Conservation (phyloP, 1,140 invertebrate genomes). For the Apis florea region DNA sequence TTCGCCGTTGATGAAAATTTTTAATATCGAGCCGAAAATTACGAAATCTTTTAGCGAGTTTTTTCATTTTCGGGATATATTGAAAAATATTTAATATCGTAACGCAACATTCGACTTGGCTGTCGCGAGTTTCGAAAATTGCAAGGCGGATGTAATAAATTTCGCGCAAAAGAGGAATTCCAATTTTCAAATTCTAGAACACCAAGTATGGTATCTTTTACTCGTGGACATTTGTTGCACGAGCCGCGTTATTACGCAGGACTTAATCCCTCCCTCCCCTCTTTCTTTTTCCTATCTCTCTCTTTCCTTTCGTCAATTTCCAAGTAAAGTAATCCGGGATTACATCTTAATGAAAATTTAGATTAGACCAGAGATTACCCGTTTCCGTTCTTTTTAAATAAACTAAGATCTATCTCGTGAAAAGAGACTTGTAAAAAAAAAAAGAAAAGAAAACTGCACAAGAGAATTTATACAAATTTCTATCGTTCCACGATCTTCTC, state of each 20-base stretch:
- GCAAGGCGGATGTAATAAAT: neutral
- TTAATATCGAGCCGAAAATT: neutral
- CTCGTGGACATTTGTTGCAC: neutral
- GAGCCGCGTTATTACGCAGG: neutral
- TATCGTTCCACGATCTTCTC: too few species aligned
- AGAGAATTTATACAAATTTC: too few species aligned
- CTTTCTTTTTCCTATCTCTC: neutral
- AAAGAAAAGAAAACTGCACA: too few species aligned
- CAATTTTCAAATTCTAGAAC: neutral
- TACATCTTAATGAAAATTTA: neutral
- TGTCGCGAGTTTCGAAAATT: neutral
- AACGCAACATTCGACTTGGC: neutral
- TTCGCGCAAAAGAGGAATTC: neutral
- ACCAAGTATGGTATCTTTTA: neutral
- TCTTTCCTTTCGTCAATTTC: neutral
- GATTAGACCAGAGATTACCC: neutral
- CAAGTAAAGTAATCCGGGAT: neutral
- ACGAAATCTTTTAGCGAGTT: neutral
- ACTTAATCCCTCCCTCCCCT: neutral
- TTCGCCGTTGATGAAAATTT: neutral
- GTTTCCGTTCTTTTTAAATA: neutral
- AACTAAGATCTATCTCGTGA: neutral
- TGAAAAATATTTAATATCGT: conserved; percentile 12
- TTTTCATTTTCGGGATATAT: neutral
- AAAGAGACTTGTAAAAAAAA: too few species aligned